Base-by-base conservation (phyloP, 2,888 invertebrate genomes). In the Imbricaverruca yamaguchii region DNA sequence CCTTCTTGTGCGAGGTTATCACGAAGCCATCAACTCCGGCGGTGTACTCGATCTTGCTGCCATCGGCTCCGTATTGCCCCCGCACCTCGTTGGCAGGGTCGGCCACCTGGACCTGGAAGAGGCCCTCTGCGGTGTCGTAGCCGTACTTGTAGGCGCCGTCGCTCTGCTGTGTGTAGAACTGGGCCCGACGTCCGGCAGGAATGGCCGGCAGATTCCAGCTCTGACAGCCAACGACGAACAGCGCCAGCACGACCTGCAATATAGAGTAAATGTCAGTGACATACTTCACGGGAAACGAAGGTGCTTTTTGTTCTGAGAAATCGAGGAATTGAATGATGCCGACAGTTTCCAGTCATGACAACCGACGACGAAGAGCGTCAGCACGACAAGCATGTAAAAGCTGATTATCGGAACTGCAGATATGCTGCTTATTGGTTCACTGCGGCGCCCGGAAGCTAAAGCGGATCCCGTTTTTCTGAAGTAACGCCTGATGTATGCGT, bases 111-210 rank as follows among this genome's bases (percentile, higher is more conserved):
- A 88, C 89, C 86, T 93, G 93, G 86, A 92, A 93, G 85, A 91
- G 92, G 83, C 91, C 90, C 6, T 92, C 93, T 21, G 88, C 87
- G 87, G 91, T 92, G 83, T 90, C 87, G 85, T 91, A 92, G 81
- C 93, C 92, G 87, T 93, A 93, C 86, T 92, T 91, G 85, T 91
- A 93, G 39, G 93, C 92, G 86, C 93, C 93, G 88, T 93, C 93
- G 57, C 90, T 85, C 79, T 87, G 85, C 83, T 86, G 85, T 55
- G 87, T 85, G 80, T 86, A 86, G 83, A 86, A 88, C 81, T 88
- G 87, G 6, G 86, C 84, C 15, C 87, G 84, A 21, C 85, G 84
- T 9, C 86, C 86, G 12, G 85, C 84, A 59, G 86, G 86, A 81
- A 87, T 85, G 81, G 84, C 82, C 53, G 87, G 86, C 80, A 86